These are phyloP conservation scores for Sus scrofa DNA, from an alignment of 2,113 vertebrate genomes.

Conservation along the genomic window DNA sequence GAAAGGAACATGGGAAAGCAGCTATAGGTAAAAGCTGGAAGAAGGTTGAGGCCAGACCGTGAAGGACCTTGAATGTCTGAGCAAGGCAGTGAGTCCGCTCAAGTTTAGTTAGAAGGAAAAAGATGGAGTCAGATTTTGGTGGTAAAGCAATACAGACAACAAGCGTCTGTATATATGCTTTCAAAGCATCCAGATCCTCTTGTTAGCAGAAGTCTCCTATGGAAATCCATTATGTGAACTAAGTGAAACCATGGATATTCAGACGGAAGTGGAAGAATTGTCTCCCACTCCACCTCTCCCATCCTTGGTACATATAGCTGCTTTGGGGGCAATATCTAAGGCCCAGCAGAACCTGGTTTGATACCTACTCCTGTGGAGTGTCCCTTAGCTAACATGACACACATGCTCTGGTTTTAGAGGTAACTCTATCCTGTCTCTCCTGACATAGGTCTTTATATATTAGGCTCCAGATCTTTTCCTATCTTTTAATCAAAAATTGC, in stretches of 20 bases:
- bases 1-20: not conserved
- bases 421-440: not conserved
- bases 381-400: not conserved
- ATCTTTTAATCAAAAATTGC: not conserved
- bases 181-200: not conserved
- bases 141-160: not conserved
- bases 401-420: not conserved
- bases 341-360: not conserved
- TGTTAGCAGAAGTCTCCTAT: not conserved
- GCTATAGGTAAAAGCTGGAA: not conserved
- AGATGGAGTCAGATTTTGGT: not conserved
- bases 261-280: not conserved
- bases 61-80: not conserved
- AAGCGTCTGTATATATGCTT: not conserved
- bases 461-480: slow-evolving; percentile 1
- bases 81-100: not conserved
- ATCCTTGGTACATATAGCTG: fast-evolving
- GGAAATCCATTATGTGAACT: not conserved
- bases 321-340: not conserved
- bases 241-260: not conserved
- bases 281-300: not conserved
- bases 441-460: not conserved
- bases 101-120: not conserved
- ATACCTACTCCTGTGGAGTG: fast-evolving
- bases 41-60: not conserved